Evolutionary conservation across 1,140 invertebrate genomes (phyloP), one percentile per base, ranked within the genome.

Genomic region (Drosophila sulfurigaster): DNA sequence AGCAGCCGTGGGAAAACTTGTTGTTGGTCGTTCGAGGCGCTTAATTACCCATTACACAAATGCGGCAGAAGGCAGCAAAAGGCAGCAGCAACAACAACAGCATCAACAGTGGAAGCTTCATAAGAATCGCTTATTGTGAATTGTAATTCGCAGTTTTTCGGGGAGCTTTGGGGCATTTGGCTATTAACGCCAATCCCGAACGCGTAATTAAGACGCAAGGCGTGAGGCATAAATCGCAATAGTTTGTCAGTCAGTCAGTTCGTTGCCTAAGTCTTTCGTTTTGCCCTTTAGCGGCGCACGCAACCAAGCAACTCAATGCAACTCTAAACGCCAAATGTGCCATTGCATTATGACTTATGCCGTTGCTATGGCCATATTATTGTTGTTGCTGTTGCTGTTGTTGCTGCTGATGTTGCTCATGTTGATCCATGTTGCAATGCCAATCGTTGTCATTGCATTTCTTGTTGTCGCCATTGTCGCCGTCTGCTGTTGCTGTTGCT

Each of bases 1-100:
- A 79, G 62, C 73, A 71, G 75, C 83, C 83, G 83, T 88, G 83
- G 85, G 83, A 88, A 88, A 88, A 83, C 83, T 72, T 65, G 76
- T 80, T 75, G 83, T 64, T 57, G 70, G 64, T 32, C 30, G 69
- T 58, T 65, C 20, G 83, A 68, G 74, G 43, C 85, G 83, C 85
- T 88, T 88, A 88, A 88, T 89, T 88, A 88, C 85, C 83, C 78
- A 88, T 88, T 88, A 89, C 85, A 88, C 78, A 89, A 89, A 88
- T 82, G 82, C 77, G 59, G 56, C 59, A 60, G 20, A 20, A 46
- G 49, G 60, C 62, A 62, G 56, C 49, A 30, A n/a, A n/a, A n/a
- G n/a, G 41, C 41, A 64, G 3, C 20, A 25, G 3, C 20, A 25
- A 0, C 20, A 25, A 4, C 20, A 25, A 25, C 20, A 25, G 20